These are phyloP conservation scores for Bostrychus sinensis DNA, from an alignment of 2,113 vertebrate genomes.

Conservation along the genomic window DNA sequence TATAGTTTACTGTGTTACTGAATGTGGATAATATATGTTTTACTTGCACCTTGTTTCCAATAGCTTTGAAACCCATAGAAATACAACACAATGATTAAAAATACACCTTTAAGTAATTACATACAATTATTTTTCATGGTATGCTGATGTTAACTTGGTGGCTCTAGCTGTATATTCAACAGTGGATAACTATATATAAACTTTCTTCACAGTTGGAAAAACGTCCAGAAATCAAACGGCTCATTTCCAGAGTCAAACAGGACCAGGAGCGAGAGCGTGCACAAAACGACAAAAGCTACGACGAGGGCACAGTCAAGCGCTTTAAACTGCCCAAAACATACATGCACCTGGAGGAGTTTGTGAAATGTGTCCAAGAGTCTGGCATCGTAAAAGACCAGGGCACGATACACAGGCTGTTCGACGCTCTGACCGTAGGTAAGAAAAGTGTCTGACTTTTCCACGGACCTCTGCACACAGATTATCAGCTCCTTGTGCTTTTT, in stretches of 20 bases:
- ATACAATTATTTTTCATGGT: too few relatives aligned
- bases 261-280: conserved; percentile 82
- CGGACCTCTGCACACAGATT: background rate
- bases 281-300: conserved; percentile 55
- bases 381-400: conserved; percentile 89
- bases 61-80: too few relatives aligned
- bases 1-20: too few relatives aligned
- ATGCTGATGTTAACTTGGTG: too few relatives aligned
- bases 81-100: too few relatives aligned
- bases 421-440: conserved; percentile 91
- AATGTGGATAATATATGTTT: too few relatives aligned
- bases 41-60: too few relatives aligned
- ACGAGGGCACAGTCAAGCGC: conserved; percentile 81
- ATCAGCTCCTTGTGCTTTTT: background rate
- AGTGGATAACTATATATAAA: background rate
- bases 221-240: conserved; percentile 84
- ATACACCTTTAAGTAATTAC: too few relatives aligned
- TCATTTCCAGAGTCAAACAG: conserved; percentile 84
- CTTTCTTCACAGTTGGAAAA: conserved; percentile 72
- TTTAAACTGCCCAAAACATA: conserved; percentile 91
- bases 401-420: conserved; percentile 89
- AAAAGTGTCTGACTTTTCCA: background rate
- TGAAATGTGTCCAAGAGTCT: conserved; percentile 91
- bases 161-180: too few relatives aligned
- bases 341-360: conserved; percentile 90